A percentile compares a stretch with the other conserved stretches of the same genome.
These are phyloP conservation scores for Seira musarum DNA, from an alignment of 2,888 invertebrate species.

Conservation along the genomic window DNA sequence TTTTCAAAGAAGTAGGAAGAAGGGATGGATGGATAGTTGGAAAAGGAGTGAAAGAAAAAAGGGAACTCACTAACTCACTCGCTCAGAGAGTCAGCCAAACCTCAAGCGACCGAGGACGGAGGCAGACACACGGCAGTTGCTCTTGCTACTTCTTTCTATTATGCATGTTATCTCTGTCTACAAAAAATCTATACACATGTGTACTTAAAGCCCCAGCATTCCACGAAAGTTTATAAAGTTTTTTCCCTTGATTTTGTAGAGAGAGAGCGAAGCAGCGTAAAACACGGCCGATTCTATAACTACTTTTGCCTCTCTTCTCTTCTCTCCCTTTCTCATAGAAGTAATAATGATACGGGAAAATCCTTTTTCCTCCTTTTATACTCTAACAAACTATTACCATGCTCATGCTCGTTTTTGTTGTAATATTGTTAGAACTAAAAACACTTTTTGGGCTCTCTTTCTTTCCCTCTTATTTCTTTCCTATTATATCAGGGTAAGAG, in stretches of 20 bases:
- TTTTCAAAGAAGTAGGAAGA: too few species aligned
- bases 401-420: constrained; percentile 55
- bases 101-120: constrained; percentile 59
- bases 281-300: not conserved
- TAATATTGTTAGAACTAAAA: constrained; percentile 55
- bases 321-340: too few species aligned
- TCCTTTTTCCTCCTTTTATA: constrained; percentile 35
- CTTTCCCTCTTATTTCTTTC: constrained; percentile 40
- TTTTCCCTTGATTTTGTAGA: not conserved
- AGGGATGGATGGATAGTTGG: not conserved
- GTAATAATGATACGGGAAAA: constrained; percentile 49
- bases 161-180: constrained; percentile 49
- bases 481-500: constrained; percentile 44
- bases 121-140: constrained; percentile 47
- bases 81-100: constrained; percentile 42
- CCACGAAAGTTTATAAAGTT: constrained; percentile 5
- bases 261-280: not conserved
- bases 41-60: constrained; percentile 31
- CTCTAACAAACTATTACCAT: constrained; percentile 43
- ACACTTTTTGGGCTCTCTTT: constrained; percentile 41
- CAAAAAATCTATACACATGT: constrained; percentile 16
- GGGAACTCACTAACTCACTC: constrained; percentile 43
- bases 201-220: not conserved
- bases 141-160: constrained; percentile 45
- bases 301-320: not conserved